Evolutionary conservation across 2,888 invertebrate genomes (phyloP), one percentile per base, ranked within the genome.

Genomic region (Temnothorax ravouxi): DNA sequence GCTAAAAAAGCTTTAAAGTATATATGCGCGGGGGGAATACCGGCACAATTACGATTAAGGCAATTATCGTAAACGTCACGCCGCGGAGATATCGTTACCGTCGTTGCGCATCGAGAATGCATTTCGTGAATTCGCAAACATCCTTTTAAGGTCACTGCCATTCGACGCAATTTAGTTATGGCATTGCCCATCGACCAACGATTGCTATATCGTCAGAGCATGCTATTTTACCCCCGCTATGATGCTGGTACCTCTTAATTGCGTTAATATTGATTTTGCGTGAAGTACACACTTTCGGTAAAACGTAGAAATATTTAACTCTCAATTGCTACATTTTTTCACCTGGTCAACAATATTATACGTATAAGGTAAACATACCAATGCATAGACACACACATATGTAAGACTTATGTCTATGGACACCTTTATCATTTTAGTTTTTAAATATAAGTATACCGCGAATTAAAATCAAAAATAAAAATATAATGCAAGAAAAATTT

Each of bases 61-160:
- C 47, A 71, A 80, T 80, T 80, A 71, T 71, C 72, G 59, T 80
- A 71, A 61, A 80, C 71, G 79, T 59, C 9, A 56, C 15, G 59
- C 56, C 38, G 47, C 38, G 47, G 47, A 71, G 61, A 47, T 25
- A 59, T 50, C 47, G 59, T 67, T 77, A 77, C 66, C 61, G 44
- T 62, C 61, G 44, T 62, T 13, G 64, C 34, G 76, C 64, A 47
- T 56, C 56, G 67, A 47, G 21, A 44, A 41, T 25, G 47, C 79
- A 56, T 41, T 47, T 79, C 34, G 72, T 38, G 59, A 59, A 61
- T 47, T 71, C 21, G 72, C 72, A 80, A 71, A 71, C 47, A 71
- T 59, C n/a, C 34, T 59, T 50, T 56, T 47, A 79, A 69, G 47
- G 13, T 59, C 25, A 61, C 56, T 59, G 47, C n/a, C 25, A 25